Base-by-base conservation (phyloP, 1,140 invertebrate genomes). In the Euglossa dilemma region DNA sequence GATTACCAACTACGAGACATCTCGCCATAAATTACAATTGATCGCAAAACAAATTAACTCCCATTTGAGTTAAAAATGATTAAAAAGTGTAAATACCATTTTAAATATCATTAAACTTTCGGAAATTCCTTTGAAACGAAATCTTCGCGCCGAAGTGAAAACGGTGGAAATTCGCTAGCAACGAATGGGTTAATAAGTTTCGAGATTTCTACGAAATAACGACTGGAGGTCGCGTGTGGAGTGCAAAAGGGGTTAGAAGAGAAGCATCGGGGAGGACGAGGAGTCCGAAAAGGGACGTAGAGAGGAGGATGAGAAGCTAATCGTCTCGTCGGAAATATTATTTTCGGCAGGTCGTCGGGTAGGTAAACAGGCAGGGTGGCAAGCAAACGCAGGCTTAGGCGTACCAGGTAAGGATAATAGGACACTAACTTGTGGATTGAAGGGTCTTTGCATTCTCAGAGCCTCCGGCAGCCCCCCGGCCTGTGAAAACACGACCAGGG, bases 401-500 rank as follows among this genome's bases (percentile, higher is more conserved):
- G 59, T 75, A 87, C 57, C n/a, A 72, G 86, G 78, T 57, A 81
- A 88, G 87, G 84, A 89, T 76, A 85, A 83, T 72, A 80, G 88
- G 87, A 86, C 88, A 94, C 94, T 94, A 94, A 96, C 95, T 95
- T 96, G 95, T 93, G 96, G 95, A 93, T 96, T 96, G 94, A 97
- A 96, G 90, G 96, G 96, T 94, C 96, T 95, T 95, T 97, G 96
- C 94, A 97, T 96, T 95, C 96, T 95, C 89, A 97, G 94, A 86
- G 96, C 96, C 93, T 97, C 97, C 91, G 96, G 96, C 92, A 97
- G 95, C 85, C 96, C 96, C 90, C 96, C 96, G 91, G 96, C 96
- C 94, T 97, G 96, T 85, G 97, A 97, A 92, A 98, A 96, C 79
- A 98, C 97, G 94, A 98, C 97, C 92, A 97, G 95, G 91, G 96